These are phyloP conservation scores for Lissocephala sabroskyi DNA, from an alignment of 2,888 invertebrate species.

Conservation along the genomic window DNA sequence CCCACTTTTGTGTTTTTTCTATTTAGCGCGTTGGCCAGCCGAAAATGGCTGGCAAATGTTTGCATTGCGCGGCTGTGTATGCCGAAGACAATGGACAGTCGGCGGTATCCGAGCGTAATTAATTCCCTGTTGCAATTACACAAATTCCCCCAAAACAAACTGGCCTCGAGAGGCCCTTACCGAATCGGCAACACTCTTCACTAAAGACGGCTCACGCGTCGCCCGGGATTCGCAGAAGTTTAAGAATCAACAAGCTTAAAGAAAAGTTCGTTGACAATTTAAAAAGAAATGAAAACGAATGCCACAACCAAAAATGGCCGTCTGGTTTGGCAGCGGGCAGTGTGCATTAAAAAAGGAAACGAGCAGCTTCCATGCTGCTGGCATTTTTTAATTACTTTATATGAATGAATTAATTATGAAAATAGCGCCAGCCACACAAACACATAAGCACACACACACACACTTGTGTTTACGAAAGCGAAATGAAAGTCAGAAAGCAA, in stretches of 20 bases:
- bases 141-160: no score
- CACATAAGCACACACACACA: background rate
- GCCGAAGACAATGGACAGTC: constrained; percentile 14
- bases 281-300: no score
- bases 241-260: background rate
- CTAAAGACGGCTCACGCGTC: no score
- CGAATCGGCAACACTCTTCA: no score
- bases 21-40: no score
- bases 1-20: no score
- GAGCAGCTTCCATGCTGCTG: constrained; percentile 44
- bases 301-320: no score
- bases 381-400: constrained; percentile 53
- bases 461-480: constrained; percentile 2
- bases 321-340: no score
- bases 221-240: no score
- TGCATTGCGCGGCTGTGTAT: constrained; percentile 19
- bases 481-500: no score
- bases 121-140: constrained; percentile 42
- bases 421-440: constrained; percentile 11
- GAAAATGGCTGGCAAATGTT: no score
- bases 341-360: constrained; percentile 39
- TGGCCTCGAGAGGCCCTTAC: no score
- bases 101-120: constrained; percentile 49
- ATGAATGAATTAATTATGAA: constrained; percentile 50
- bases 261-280: constrained; percentile 40